Conservation (phyloP, 1,140 invertebrate genomes). For the Drosophila pruinosa region DNA sequence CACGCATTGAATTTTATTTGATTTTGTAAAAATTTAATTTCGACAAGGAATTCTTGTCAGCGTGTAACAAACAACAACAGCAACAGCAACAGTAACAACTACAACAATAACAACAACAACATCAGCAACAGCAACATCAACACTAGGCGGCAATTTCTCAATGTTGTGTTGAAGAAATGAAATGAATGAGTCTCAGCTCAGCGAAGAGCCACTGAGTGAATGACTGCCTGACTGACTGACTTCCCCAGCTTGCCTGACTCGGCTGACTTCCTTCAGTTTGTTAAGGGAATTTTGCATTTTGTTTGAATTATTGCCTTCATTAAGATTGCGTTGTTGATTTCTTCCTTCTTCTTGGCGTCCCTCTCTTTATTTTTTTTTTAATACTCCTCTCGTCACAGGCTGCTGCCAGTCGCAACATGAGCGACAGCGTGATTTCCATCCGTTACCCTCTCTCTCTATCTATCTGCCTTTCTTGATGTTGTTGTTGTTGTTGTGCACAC, state of each 20-base stretch:
- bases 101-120: conserved; percentile 15
- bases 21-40: conserved; percentile 81
- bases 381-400: conserved; percentile 29
- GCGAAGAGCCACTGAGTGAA: conserved; percentile 23
- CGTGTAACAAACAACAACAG: conserved; percentile 13
- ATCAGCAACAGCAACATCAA: conserved; percentile 24
- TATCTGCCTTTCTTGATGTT: conserved; percentile 11
- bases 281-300: conserved; percentile 80
- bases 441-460: conserved; percentile 20
- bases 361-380: conserved; percentile 7
- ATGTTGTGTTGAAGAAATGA: conserved; percentile 42
- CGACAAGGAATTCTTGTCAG: conserved; percentile 67
- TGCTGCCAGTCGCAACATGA: conserved; percentile 41
- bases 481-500: conserved; percentile 28
- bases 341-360: conserved; percentile 14
- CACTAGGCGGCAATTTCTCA: conserved; percentile 72
- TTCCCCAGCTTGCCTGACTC: conserved; percentile 36
- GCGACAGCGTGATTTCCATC: conserved; percentile 54
- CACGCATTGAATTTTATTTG: conserved; percentile 76
- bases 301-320: conserved; percentile 82
- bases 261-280: conserved; percentile 68
- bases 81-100: conserved; percentile 13
- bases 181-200: conserved; percentile 38
- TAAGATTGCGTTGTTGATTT: conserved; percentile 82
- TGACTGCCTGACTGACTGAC: conserved; percentile 20